Evolutionary conservation across 2,888 invertebrate species (phyloP), one percentile per base, ranked within the genome.

Genomic region (Coelinius sp.): DNA sequence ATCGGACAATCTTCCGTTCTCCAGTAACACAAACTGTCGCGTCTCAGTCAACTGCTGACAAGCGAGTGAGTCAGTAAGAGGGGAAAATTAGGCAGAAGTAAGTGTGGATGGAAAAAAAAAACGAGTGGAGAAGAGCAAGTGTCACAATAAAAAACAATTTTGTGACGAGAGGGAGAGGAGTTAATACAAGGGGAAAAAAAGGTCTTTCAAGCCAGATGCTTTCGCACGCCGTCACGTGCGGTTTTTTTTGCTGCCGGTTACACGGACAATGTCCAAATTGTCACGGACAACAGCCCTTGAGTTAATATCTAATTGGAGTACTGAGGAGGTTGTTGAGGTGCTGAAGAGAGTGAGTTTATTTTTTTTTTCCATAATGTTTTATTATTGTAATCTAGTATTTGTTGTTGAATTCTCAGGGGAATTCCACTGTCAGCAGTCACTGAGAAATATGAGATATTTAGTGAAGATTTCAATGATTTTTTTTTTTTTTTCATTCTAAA

Each of bases 321-420:
- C 78, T 35, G 75, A 76, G 31, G 82, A 85, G 24, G 85, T 88
- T 53, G 71, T 85, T 52, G 75, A 72, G 17, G 73, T 86, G 27
- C 79, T 88, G 41, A 81, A 75, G 76, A 87, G 86, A 82, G 88
- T 88, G 78, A 84, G 84, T 80, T 70, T 77, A 75, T 74, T 69
- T 68, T 63, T 38, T 20, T 56, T 56, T 44, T 12, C 41, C 12
- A 22, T 8, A 53, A 53, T 22, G 25, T 17, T 53, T 53, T 53
- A 22, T 5, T n/a, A n/a, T n/a, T n/a, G n/a, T n/a, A n/a, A n/a
- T n/a, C n/a, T 41, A 8, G 3, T 10, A 10, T 6, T 35, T 10
- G 35, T 41, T 41, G 41, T n/a, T 5, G 41, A 1, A 41, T 41
- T 41, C n/a, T 1, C 41, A 5, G 41, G n/a, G 41, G 41, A 41